Evolutionary conservation across 2,113 vertebrate genomes (phyloP), one percentile per base, ranked within the genome.

Genomic region (Glaucidium brasilianum): DNA sequence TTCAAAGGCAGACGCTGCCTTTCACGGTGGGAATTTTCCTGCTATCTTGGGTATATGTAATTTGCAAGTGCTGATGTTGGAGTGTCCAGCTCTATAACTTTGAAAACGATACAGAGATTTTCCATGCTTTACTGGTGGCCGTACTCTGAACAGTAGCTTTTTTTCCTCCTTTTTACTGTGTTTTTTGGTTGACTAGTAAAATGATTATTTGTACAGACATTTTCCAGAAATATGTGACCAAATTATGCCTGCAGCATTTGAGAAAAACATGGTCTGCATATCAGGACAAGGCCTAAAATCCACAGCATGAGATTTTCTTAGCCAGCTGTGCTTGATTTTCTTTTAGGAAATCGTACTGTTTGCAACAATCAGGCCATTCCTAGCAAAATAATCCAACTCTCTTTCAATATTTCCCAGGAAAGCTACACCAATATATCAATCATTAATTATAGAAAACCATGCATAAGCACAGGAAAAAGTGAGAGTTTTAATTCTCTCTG

Each of bases 1-100:
- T 94, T 94, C 94, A 82, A 91, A 94, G 96, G 86, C 94, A 88
- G 94, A 66, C 45, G 1, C 84, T 96, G 89, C 93, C 89, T 95
- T 92, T 96, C 91, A 76, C 16, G 43, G 84, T 88, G 77, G 91
- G 81, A 95, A 91, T 96, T 96, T 92, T 92, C 53, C 85, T 93
- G 69, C 84, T 96, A 66, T 85, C 91, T 96, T 77, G 92, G 73
- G 80, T 53, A 47, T 25, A 45, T 62, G 79, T 45, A 50, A 13
- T 91, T 91, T 87, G 67, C 91, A 96, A 76, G 74, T 88, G 89
- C 71, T 97, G 88, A 88, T 77, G 85, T 43, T 66, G 32, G 73
- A 94, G 32, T 75, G 91, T 95, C 94, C 66, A 0, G 73, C 47
- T 94, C 49, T 75, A 3, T 27, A 89, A 85, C 79, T 91, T 66